Base-by-base conservation (phyloP, 1,140 invertebrate genomes). In the Diplogasteroides magnus region DNA sequence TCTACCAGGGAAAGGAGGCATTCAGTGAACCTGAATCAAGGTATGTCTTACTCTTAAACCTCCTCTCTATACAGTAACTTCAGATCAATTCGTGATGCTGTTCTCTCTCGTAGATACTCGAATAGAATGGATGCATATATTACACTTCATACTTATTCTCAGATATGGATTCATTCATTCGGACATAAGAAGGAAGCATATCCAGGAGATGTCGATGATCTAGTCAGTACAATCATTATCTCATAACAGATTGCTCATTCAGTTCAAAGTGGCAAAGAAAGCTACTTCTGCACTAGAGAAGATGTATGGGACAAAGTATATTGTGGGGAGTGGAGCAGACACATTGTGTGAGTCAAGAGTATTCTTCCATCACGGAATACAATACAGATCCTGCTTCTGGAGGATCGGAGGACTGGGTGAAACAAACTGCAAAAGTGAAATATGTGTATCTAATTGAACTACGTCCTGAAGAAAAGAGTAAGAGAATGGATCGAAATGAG, bases 151-250 rank as follows among this genome's bases (percentile, higher is more conserved):
- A 83, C 81, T 1, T 82, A 82, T 63, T 80, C 81, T 19, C 80
- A 82, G 63, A 79, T 82, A n/a, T 82, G 81, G 82, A 83, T 82
- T 62, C 81, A 82, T 69, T 78, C 80, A 48, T 82, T 80, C 61
- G 79, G 80, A 14, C 79, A 83, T 32, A 71, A 77, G 64, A 76
- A 77, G 63, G 81, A 83, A 60, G 73, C 72, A 32, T 82, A 82
- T 69, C 80, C 80, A 2, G 79, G 76, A n/a, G 80, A 82, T 69
- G 77, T 82, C 13, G 68, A 82, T 59, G 80, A 83, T 64, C 67
- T 82, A 67, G 78, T 81, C 32, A 72, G 66, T 68, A 69, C 13
- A 1, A 19, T 6, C 31, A 2, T 23, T 11, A 37, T 14, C 15
- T 32, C 15, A 58, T 31, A 27, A 25, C 14, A 29, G n/a, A 55